Percentiles rank a stretch among this genome's conserved stretches.
These are phyloP conservation scores for Myripristis murdjan DNA, from an alignment of 2,797 vertebrate species.

Conservation along the genomic window DNA sequence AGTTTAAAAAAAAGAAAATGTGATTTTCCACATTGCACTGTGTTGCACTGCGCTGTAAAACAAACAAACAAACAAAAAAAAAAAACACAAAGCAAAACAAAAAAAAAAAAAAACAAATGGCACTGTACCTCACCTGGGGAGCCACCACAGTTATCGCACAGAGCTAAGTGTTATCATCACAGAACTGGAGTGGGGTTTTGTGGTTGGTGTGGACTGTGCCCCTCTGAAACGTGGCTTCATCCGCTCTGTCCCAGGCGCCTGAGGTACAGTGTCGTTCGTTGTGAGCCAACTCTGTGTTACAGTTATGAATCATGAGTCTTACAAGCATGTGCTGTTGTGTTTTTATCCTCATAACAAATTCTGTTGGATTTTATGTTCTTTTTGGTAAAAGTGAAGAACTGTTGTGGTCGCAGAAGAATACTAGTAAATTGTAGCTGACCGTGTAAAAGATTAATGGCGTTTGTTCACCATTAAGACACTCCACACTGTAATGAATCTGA, in stretches of 20 bases:
- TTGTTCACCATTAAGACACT: conserved; percentile 42
- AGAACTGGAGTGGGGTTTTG: too few relatives aligned
- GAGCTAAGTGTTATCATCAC: conserved; percentile 7
- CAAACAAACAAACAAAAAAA: too few relatives aligned
- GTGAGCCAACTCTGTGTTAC: conserved; percentile 59
- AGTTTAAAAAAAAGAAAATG: conserved; percentile 48
- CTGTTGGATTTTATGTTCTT: conserved; percentile 53
- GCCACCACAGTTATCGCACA: conserved; percentile 41
- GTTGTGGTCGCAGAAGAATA: conserved; percentile 31
- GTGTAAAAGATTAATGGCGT: conserved; percentile 47
- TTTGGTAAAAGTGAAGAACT: conserved; percentile 21
- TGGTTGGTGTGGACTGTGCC: not conserved
- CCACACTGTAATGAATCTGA: conserved; percentile 48
- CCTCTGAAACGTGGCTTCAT: conserved; percentile 12
- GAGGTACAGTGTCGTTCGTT: conserved; percentile 41
- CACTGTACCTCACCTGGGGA: conserved; percentile 55
- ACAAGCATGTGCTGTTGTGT: conserved; percentile 75
- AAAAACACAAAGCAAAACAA: too few relatives aligned
- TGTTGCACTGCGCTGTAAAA: conserved; percentile 74
- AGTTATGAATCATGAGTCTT: conserved; percentile 57
- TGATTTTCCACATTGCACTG: conserved; percentile 68
- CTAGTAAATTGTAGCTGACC: conserved; percentile 55
- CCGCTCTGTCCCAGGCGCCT: conserved; percentile 7
- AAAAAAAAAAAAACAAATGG: conserved; percentile 18
- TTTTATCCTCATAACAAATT: conserved; percentile 56